Base-by-base conservation (phyloP, 2,113 vertebrate species). In the Pantherophis guttatus region DNA sequence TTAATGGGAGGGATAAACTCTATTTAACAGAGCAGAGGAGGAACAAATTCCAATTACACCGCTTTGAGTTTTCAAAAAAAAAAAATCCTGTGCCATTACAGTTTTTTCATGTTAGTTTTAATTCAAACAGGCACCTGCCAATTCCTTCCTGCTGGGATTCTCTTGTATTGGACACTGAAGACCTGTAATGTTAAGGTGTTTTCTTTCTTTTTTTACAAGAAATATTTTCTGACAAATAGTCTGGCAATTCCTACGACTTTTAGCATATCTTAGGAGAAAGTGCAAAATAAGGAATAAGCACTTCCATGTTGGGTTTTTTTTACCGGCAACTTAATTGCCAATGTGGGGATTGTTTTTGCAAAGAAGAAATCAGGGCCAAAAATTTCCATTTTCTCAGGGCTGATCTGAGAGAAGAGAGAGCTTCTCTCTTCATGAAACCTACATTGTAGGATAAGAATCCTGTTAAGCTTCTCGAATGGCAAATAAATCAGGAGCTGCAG, bases 191-290 rank as follows among this genome's bases (percentile, higher is more conserved):
- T 62, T 26, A 59, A 26, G 59, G 59, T 26, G 26, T 8, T 57
- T 19, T 57, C 17, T 2, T 8, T 94, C 95, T 96, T 95, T 29
- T 97, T 97, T 97, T 96, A 97, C 97, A 97, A 97, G 95, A 94
- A 95, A 95, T 0, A 5, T 94, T 97, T 97, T 95, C 96, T 96
- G 96, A 96, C 96, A 97, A 97, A 96, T 95, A 96, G 95, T 94
- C 97, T 95, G 96, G 94, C 95, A 96, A 95, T 94, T 96, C 91
- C 96, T 96, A 95, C 95, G 95, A 97, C 96, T 96, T 97, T 95
- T 94, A 94, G 96, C 93, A 95, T 96, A 96, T 96, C 96, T 96
- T 96, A 94, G 95, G 95, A 96, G 96, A 96, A 95, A 95, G 62
- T 90, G 87, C 92, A 95, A 95, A 96, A 95, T 94, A 96, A 97